phyloP scores from a whole-genome alignment of 2,888 invertebrate genomes.

The Thumatha senex region DNA sequence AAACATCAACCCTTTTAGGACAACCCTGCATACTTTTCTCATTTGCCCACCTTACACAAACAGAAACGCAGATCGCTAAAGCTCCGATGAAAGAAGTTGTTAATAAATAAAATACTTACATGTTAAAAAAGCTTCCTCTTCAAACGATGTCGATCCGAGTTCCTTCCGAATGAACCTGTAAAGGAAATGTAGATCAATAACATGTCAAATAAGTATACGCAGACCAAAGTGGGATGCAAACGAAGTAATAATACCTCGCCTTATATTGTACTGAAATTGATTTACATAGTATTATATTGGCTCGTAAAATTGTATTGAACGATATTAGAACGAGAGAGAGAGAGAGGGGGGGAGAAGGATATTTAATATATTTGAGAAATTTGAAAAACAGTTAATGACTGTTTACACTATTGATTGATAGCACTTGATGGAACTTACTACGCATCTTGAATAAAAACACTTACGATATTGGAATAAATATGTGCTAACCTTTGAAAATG shows the following conservation, averaged over 20 bases:
- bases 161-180: slow-evolving; percentile 30
- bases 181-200: slow-evolving; percentile 14
- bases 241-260: slow-evolving; percentile 17
- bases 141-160: slow-evolving; percentile 1
- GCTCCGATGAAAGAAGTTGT: neutral
- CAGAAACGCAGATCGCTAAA: neutral
- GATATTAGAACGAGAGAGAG: no score
- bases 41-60: no score
- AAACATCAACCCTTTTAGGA: no score
- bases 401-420: no score
- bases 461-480: no score
- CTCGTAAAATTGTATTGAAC: slow-evolving; percentile 38
- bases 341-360: no score
- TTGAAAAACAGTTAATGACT: no score
- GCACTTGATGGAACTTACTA: no score
- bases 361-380: no score
- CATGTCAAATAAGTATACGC: slow-evolving; percentile 11
- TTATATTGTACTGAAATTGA: slow-evolving; percentile 21
- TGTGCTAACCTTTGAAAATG: no score
- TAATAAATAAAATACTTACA: slow-evolving; percentile 27
- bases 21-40: neutral
- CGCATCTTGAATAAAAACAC: no score
- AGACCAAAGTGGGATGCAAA: slow-evolving; percentile 7
- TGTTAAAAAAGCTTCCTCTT: slow-evolving; percentile 16
- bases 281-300: slow-evolving; percentile 28